Evolutionary conservation across 1,140 invertebrate genomes (phyloP).

Genomic region (Ganaspis sp.): DNA sequence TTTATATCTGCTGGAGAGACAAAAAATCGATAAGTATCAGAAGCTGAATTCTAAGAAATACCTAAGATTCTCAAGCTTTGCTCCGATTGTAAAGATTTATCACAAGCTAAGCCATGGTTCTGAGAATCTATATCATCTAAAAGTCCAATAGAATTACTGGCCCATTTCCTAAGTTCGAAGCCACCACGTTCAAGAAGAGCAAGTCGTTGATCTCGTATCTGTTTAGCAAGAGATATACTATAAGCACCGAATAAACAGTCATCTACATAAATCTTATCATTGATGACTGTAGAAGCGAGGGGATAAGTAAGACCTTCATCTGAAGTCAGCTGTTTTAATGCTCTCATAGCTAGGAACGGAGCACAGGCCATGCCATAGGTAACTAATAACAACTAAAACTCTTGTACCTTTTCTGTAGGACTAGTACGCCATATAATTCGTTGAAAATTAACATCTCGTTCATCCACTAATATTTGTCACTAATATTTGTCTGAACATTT

Average conservation of each 20-base stretch:
- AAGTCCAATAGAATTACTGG: too few relatives aligned
- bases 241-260: constrained; percentile 39
- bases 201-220: background rate
- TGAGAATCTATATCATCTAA: background rate
- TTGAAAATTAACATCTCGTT: too few relatives aligned
- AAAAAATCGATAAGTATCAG: too few relatives aligned
- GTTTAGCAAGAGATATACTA: background rate
- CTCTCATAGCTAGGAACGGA: constrained; percentile 36
- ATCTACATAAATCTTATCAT: constrained; percentile 38
- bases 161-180: background rate
- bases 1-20: too few relatives aligned
- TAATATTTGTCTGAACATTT: too few relatives aligned
- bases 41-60: background rate
- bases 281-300: background rate
- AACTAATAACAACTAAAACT: too few relatives aligned
- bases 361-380: too few relatives aligned
- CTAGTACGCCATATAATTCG: too few relatives aligned
- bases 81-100: too few relatives aligned
- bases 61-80: constrained; percentile 11
- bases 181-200: background rate
- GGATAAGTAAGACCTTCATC: background rate
- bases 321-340: constrained; percentile 22
- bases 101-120: too few relatives aligned
- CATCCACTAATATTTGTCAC: too few relatives aligned
- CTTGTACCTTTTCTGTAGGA: too few relatives aligned